These are phyloP conservation scores for Tetragnatha versicolor DNA, from an alignment of 1,140 invertebrate species.

Conservation along the genomic window DNA sequence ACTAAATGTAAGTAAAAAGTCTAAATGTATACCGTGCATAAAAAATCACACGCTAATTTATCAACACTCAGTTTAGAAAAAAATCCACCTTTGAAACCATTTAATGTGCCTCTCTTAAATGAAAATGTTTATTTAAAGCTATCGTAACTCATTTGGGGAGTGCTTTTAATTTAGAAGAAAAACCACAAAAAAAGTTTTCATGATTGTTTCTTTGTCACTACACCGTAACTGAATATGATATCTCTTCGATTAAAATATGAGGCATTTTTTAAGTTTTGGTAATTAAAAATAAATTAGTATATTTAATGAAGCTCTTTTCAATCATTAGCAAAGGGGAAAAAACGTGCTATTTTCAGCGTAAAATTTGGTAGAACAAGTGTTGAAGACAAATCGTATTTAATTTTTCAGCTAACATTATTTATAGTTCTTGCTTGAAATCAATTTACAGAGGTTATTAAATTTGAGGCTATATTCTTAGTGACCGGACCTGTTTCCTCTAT, in stretches of 20 bases:
- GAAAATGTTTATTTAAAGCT: too few species aligned
- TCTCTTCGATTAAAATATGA: constrained; percentile 27
- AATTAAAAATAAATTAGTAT: constrained; percentile 50
- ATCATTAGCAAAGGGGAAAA: constrained; percentile 36
- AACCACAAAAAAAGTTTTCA: constrained; percentile 12
- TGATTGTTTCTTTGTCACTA: constrained; percentile 23
- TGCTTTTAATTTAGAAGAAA: too few species aligned
- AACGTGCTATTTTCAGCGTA: background rate
- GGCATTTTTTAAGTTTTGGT: constrained; percentile 6
- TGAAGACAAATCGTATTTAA: constrained; percentile 7
- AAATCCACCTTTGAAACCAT: too few species aligned
- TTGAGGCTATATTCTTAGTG: background rate
- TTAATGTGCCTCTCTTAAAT: too few species aligned
- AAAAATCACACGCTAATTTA: too few species aligned
- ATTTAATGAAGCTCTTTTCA: constrained; percentile 44
- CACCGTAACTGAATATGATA: constrained; percentile 18
- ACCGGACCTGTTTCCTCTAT: too few species aligned
- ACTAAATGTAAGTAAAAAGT: too few species aligned
- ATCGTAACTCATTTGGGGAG: too few species aligned
- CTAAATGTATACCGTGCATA: too few species aligned
- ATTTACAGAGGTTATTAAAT: constrained; percentile 34
- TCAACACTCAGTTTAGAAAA: too few species aligned
- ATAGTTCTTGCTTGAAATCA: constrained; percentile 13
- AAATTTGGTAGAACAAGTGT: constrained; percentile 16
- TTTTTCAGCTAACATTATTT: constrained; percentile 25